phyloP scores from a whole-genome alignment of 2,113 vertebrate species.

The Narcine bancroftii region DNA sequence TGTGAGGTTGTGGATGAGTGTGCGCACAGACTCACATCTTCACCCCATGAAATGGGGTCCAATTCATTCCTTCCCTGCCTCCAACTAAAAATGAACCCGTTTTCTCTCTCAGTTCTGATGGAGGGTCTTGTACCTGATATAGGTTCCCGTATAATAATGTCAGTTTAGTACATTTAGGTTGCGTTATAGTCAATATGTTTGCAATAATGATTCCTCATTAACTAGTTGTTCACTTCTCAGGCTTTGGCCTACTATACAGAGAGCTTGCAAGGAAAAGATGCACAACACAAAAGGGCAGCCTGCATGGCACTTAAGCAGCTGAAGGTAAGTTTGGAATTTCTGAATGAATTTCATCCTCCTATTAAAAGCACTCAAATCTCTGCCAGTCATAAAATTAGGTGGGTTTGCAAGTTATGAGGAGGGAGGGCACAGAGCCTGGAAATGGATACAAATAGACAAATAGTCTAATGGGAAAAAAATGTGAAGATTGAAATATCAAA shows the following conservation, averaged over 20 bases:
- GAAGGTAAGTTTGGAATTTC: slow-evolving; percentile 56
- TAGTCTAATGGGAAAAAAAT: too few relatives aligned
- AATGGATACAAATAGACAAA: too few relatives aligned
- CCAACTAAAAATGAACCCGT: too few relatives aligned
- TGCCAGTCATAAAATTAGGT: neutral
- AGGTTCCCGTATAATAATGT: neutral
- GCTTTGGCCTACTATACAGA: slow-evolving; percentile 75
- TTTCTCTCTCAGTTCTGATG: too few relatives aligned
- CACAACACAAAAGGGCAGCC: slow-evolving; percentile 61
- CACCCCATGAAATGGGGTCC: too few relatives aligned
- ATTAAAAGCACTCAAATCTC: neutral
- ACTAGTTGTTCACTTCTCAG: slow-evolving; percentile 47
- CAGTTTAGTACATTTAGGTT: neutral
- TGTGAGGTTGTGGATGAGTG: too few relatives aligned
- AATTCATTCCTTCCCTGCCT: too few relatives aligned
- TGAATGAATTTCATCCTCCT: neutral
- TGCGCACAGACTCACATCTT: too few relatives aligned
- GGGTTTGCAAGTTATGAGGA: neutral
- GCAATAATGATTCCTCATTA: neutral
- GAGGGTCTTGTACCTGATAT: too few relatives aligned
- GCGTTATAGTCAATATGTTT: neutral
- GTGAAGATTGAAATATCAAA: too few relatives aligned
- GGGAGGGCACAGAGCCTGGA: too few relatives aligned
- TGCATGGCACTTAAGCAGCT: slow-evolving; percentile 81
- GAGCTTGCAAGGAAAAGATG: slow-evolving; percentile 51